A percentile compares a stretch with the other conserved stretches of the same genome.
Conservation (phyloP, 2,888 invertebrate species). For the Ophion ellenae region DNA sequence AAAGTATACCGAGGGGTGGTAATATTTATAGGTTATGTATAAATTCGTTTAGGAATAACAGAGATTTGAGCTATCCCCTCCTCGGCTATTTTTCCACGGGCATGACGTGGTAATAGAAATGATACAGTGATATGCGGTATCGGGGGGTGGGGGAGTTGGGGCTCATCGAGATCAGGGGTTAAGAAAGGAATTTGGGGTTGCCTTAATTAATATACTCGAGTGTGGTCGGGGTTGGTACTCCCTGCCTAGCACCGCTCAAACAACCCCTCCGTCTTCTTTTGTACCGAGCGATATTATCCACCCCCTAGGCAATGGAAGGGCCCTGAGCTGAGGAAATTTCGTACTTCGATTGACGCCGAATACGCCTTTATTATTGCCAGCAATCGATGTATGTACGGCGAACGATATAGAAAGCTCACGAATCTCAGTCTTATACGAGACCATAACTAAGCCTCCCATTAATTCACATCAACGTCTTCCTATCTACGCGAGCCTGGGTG, state of each 20-base stretch:
- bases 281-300: conserved; percentile 10
- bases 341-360: background rate
- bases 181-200: conserved; percentile 82
- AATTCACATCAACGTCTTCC: conserved; percentile 84
- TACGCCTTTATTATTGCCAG: conserved; percentile 21
- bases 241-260: conserved; percentile 24
- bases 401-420: conserved; percentile 3
- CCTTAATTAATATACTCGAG: conserved; percentile 80
- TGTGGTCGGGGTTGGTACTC: conserved; percentile 24
- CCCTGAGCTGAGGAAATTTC: background rate
- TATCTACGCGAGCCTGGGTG: conserved; percentile 77
- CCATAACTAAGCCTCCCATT: conserved; percentile 82
- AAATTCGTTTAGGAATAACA: conserved; percentile 71
- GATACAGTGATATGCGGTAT: conserved; percentile 56
- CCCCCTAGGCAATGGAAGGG: conserved; percentile 15
- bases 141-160: conserved; percentile 39
- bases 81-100: conserved; percentile 42
- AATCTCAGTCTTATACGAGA: conserved; percentile 69
- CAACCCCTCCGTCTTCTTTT: conserved; percentile 33
- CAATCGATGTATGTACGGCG: conserved; percentile 18
- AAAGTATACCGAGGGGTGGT: conserved; percentile 61
- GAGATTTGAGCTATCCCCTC: conserved; percentile 33
- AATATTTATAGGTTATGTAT: conserved; percentile 76
- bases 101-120: conserved; percentile 54
- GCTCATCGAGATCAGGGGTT: conserved; percentile 79